Percentiles rank a stretch among this genome's conserved stretches.
These are phyloP conservation scores for Elaphurus davidianus DNA, from an alignment of 2,113 vertebrate genomes.

Conservation along the genomic window DNA sequence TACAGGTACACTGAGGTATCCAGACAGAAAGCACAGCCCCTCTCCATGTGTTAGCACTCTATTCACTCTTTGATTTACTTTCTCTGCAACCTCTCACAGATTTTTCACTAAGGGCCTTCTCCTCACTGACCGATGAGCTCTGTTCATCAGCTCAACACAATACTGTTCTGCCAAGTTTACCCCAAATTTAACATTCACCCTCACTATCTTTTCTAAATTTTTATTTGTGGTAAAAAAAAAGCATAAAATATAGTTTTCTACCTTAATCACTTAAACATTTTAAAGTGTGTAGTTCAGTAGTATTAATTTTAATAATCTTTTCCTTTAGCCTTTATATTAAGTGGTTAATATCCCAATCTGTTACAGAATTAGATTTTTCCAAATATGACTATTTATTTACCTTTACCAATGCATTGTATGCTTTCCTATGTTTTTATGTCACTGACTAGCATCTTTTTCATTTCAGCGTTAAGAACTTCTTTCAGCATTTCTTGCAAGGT, in stretches of 20 bases:
- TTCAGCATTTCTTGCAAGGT: background rate
- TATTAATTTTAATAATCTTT: background rate
- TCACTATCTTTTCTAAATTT: background rate
- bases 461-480: background rate
- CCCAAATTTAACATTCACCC: background rate
- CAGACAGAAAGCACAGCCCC: background rate
- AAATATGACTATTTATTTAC: background rate
- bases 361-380: background rate
- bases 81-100: background rate
- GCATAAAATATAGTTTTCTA: background rate
- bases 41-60: background rate
- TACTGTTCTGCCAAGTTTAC: background rate
- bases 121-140: background rate
- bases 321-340: background rate
- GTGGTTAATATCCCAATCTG: background rate
- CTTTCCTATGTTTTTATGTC: background rate
- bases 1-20: background rate
- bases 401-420: background rate
- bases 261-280: background rate
- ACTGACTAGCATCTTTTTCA: background rate
- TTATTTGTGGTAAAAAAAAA: background rate
- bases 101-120: background rate
- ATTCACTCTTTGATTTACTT: background rate
- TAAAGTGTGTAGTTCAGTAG: background rate
- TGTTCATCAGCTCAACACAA: background rate